Evolutionary conservation across 1,140 invertebrate genomes (phyloP).

Genomic region (Hycleus phaleratus): DNA sequence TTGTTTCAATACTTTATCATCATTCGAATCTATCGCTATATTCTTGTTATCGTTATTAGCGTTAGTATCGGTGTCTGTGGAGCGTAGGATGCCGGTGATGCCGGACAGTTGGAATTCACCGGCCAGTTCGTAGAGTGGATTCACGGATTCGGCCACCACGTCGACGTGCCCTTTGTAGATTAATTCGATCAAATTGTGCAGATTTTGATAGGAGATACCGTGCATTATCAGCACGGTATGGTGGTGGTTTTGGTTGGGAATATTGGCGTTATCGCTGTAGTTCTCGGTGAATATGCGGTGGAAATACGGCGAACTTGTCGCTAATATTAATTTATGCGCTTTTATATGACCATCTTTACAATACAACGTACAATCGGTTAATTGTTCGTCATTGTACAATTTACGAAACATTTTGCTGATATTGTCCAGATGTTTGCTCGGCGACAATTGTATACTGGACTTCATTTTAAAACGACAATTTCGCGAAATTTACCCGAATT

Average conservation of each 20-base stretch:
- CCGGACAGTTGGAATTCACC: conserved; percentile 31
- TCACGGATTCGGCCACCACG: conserved; percentile 22
- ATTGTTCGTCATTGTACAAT: conserved; percentile 58
- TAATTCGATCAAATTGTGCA: conserved; percentile 30
- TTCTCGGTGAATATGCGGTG: conserved; percentile 41
- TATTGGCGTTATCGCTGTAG: conserved; percentile 16
- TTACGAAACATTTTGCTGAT: conserved; percentile 61
- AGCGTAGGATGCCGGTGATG: conserved; percentile 13
- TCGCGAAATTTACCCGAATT: no score
- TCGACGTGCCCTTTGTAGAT: conserved; percentile 32
- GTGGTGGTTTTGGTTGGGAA: neutral
- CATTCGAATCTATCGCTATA: conserved; percentile 8
- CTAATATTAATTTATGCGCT: conserved; percentile 63
- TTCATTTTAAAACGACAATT: conserved; percentile 4
- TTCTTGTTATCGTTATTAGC: no score
- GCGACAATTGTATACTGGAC: conserved; percentile 4
- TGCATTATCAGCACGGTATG: conserved; percentile 29
- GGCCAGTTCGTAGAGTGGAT: conserved; percentile 23
- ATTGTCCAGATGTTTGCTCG: conserved; percentile 68
- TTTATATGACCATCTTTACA: conserved; percentile 57
- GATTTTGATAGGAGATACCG: conserved; percentile 19
- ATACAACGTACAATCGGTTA: conserved; percentile 59
- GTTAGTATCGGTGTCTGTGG: no score
- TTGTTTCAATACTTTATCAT: conserved; percentile 1
- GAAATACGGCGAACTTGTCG: conserved; percentile 69